phyloP scores from a whole-genome alignment of 2,888 invertebrate species.

The Epinotia brunnichana region DNA sequence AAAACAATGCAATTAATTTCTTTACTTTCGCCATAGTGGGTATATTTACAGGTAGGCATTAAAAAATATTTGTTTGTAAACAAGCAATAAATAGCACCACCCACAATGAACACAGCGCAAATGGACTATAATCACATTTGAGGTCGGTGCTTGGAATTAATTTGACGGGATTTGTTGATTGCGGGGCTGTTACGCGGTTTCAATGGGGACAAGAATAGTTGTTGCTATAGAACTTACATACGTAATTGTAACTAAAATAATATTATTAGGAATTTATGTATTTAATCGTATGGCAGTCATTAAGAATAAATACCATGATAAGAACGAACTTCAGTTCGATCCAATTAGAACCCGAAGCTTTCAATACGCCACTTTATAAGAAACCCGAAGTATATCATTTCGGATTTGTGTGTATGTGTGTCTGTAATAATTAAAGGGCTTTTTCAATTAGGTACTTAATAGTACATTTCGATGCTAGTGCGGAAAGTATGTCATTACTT shows the following conservation, averaged over 20 bases:
- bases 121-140: slow-evolving; percentile 37
- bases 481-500: too few relatives aligned
- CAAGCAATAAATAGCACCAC: slow-evolving; percentile 6
- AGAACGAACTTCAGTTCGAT: background rate
- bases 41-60: background rate
- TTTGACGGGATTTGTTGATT: slow-evolving; percentile 36
- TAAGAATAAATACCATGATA: background rate
- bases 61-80: background rate
- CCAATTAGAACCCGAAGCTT: background rate
- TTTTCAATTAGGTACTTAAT: too few relatives aligned
- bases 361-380: background rate
- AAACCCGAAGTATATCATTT: too few relatives aligned
- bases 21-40: background rate
- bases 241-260: background rate
- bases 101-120: slow-evolving; percentile 13
- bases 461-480: too few relatives aligned
- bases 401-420: too few relatives aligned
- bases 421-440: too few relatives aligned
- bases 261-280: too few relatives aligned
- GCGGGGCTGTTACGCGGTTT: slow-evolving; percentile 26
- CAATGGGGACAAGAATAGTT: slow-evolving; percentile 21
- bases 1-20: background rate
- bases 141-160: slow-evolving; percentile 34
- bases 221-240: background rate
- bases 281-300: too few relatives aligned